Percentiles rank a stretch among this genome's conserved stretches.
Conservation (phyloP, 2,888 invertebrate genomes). For the Hemithea aestivaria region DNA sequence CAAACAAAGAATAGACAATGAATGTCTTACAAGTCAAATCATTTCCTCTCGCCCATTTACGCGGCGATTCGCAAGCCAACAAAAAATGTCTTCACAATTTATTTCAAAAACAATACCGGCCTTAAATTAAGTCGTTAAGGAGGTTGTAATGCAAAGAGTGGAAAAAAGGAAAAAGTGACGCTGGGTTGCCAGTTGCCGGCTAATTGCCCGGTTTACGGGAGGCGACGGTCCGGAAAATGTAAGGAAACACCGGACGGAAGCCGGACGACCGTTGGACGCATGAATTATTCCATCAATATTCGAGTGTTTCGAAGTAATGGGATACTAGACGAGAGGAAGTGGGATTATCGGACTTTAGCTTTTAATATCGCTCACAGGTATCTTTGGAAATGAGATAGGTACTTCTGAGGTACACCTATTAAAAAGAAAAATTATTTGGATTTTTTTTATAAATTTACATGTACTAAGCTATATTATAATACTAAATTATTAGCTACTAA, state of each 20-base stretch:
- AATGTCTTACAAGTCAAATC: conserved; percentile 8
- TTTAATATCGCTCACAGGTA: no score
- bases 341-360: neutral
- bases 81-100: conserved; percentile 14
- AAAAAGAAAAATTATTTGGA: no score
- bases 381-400: no score
- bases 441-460: no score
- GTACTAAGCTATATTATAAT: no score
- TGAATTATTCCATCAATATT: conserved; percentile 18
- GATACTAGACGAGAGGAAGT: conserved; percentile 1
- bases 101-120: conserved; percentile 15
- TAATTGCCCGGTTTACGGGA: conserved; percentile 22
- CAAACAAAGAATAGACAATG: conserved; percentile 6
- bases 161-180: conserved; percentile 8
- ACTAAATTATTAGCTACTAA: no score
- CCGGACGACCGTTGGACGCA: conserved; percentile 15
- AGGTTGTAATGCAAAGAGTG: conserved; percentile 20
- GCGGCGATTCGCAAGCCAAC: conserved; percentile 6
- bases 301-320: conserved; percentile 9
- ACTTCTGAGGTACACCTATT: no score
- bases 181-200: neutral
- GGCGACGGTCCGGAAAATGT: conserved; percentile 22
- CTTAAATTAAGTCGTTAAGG: conserved; percentile 18
- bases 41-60: conserved; percentile 10
- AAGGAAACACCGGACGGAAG: conserved; percentile 26